A percentile compares a stretch with the other conserved stretches of the same genome.
These are phyloP conservation scores for Sepioteuthis lessoniana DNA, from an alignment of 2,888 invertebrate genomes.

Conservation along the genomic window DNA sequence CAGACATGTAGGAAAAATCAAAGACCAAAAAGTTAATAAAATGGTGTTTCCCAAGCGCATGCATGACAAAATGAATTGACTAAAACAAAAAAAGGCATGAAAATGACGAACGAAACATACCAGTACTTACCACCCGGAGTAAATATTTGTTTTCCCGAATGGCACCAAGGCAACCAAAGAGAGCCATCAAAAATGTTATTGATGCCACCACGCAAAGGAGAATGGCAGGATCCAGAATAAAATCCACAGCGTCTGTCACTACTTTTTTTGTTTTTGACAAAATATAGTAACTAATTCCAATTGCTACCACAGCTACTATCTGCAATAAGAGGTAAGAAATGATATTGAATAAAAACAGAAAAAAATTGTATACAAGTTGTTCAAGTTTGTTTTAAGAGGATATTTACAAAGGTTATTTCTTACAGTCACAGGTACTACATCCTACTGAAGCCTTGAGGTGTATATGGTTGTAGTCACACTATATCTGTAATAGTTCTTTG, in stretches of 20 bases:
- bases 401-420: too few species aligned
- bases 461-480: too few species aligned
- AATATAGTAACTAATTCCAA: slow-evolving; percentile 91
- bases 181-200: slow-evolving; percentile 92
- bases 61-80: too few species aligned
- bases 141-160: slow-evolving; percentile 92
- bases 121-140: slow-evolving; percentile 84
- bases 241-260: slow-evolving; percentile 81
- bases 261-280: slow-evolving; percentile 91
- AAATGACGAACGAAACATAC: slow-evolving; percentile 10
- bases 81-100: not conserved
- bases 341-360: not conserved
- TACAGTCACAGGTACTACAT: too few species aligned
- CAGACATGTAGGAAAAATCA: too few species aligned
- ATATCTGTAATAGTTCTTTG: too few species aligned
- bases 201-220: slow-evolving; percentile 90
- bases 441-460: too few species aligned
- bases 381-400: not conserved
- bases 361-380: not conserved
- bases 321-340: slow-evolving; percentile 74
- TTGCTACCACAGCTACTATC: slow-evolving; percentile 89
- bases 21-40: too few species aligned
- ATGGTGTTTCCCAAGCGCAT: too few species aligned
- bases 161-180: slow-evolving; percentile 93
- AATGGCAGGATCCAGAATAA: slow-evolving; percentile 88